Conservation (phyloP, 2,113 vertebrate species). For the Macquaria australasica region DNA sequence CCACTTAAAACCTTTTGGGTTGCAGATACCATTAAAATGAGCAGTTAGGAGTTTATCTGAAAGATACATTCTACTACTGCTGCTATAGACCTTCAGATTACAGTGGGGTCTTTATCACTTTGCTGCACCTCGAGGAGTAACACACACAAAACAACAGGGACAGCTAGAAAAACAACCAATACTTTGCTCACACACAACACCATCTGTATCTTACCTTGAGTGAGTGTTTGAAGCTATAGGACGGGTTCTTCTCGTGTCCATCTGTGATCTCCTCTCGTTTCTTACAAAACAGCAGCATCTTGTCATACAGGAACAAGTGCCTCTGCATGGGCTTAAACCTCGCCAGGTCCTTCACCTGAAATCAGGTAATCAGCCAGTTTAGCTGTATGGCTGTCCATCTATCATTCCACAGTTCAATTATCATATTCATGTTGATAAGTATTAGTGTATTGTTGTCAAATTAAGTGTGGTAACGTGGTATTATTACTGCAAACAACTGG, state of each 20-base stretch:
- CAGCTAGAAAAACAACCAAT: neutral
- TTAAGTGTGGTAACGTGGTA: neutral
- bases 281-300: conserved; percentile 94
- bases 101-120: neutral
- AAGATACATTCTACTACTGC: neutral
- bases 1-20: too few species aligned
- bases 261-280: conserved; percentile 91
- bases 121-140: neutral
- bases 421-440: neutral
- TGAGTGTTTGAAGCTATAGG: conserved; percentile 95
- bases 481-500: neutral
- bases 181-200: neutral
- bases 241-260: conserved; percentile 91
- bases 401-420: neutral
- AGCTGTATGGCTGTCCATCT: neutral
- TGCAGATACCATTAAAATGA: too few species aligned
- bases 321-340: conserved; percentile 97
- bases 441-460: too few species aligned
- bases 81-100: neutral
- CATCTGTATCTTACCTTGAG: conserved; percentile 87
- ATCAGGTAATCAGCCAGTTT: neutral
- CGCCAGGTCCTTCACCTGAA: conserved; percentile 92
- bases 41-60: too few species aligned
- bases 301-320: conserved; percentile 94
- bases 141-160: neutral